These are phyloP conservation scores for Ornithoptera priamus DNA, from an alignment of 2,888 invertebrate species.

Conservation along the genomic window DNA sequence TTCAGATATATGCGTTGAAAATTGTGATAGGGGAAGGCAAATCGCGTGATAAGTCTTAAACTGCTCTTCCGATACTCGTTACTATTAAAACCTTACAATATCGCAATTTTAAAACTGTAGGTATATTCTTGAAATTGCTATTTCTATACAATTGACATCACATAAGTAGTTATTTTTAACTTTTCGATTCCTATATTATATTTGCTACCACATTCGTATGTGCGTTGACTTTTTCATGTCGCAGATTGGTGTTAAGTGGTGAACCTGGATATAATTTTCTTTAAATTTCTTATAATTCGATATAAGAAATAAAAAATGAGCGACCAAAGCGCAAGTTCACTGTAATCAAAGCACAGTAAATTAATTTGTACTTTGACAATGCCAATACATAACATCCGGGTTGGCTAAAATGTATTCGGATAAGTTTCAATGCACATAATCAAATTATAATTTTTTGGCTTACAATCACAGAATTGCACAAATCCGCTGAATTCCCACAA, in stretches of 20 bases:
- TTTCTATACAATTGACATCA: slow-evolving; percentile 29
- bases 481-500: neutral
- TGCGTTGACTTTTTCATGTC: slow-evolving; percentile 21
- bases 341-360: neutral
- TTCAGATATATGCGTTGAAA: slow-evolving; percentile 10
- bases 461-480: too few relatives aligned
- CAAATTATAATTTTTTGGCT: too few relatives aligned
- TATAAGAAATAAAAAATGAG: slow-evolving; percentile 18
- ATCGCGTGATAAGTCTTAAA: slow-evolving; percentile 8
- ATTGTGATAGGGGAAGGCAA: slow-evolving; percentile 18
- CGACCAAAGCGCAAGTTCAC: neutral
- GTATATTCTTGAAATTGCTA: slow-evolving; percentile 15
- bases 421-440: too few relatives aligned
- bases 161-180: slow-evolving; percentile 22
- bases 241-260: neutral
- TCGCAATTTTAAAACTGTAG: slow-evolving; percentile 6
- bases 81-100: slow-evolving; percentile 7
- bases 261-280: slow-evolving; percentile 5
- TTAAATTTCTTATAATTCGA: slow-evolving; percentile 17
- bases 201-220: slow-evolving; percentile 17
- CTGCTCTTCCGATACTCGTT: neutral
- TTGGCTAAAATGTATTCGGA: too few relatives aligned
- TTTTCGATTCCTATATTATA: slow-evolving; percentile 9
- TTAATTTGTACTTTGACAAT: slow-evolving; percentile 1
- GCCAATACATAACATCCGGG: neutral